Evolutionary conservation across 2,797 vertebrate genomes (phyloP).

Genomic region (Vireo griseus): DNA sequence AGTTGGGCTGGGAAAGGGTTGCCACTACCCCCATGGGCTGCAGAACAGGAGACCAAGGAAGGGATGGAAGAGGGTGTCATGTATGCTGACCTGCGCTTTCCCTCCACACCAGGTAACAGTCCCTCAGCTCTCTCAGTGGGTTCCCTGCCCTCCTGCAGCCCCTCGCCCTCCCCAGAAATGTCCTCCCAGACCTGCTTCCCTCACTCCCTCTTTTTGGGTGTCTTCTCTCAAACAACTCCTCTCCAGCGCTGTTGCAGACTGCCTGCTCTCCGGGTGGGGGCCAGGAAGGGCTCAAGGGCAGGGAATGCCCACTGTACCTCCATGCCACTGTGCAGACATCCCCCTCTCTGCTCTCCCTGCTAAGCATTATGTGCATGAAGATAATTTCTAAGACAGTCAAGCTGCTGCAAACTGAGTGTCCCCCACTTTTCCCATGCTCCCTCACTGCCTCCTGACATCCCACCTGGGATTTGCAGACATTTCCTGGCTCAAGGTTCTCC

Average conservation of each 20-base stretch:
- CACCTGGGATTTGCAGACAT: not conserved
- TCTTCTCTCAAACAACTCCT: not conserved
- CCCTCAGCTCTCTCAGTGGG: accelerated
- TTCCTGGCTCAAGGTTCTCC: not conserved
- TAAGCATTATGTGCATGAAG: accelerated
- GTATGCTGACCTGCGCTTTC: not conserved
- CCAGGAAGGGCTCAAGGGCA: not conserved
- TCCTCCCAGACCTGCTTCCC: not conserved
- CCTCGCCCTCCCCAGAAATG: not conserved
- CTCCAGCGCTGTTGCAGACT: not conserved
- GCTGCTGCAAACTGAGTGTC: accelerated
- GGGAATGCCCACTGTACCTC: not conserved
- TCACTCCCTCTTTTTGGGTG: accelerated
- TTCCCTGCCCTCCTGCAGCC: not conserved
- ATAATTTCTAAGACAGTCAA: not conserved
- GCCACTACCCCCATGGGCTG: accelerated
- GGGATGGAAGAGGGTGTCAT: constrained; percentile 4
- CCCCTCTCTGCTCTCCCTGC: accelerated
- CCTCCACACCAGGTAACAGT: not conserved
- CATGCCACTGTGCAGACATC: not conserved
- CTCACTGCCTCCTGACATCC: not conserved
- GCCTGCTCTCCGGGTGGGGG: accelerated
- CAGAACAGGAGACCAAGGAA: not conserved
- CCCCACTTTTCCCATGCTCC: not conserved
- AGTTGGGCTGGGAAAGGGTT: not conserved